Percentiles rank a stretch among this genome's conserved stretches.
phyloP scores from a whole-genome alignment of 2,888 invertebrate genomes.

The Luperina nickerlii region DNA sequence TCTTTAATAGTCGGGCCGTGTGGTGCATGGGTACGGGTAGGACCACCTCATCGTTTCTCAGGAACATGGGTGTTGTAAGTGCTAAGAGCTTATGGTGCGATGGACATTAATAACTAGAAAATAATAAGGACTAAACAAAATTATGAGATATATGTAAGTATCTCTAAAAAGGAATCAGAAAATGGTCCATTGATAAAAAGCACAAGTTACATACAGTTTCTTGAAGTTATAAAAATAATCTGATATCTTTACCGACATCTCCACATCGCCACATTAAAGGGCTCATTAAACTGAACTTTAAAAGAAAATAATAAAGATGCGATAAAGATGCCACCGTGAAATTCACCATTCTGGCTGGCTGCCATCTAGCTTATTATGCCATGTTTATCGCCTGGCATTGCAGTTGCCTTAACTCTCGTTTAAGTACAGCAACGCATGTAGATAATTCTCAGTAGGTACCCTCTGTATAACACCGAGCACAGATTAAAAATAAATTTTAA shows the following conservation, averaged over 20 bases:
- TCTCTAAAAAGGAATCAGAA: not conserved
- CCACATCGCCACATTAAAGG: constrained; percentile 47
- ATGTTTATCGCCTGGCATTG: constrained; percentile 60
- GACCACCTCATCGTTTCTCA: constrained; percentile 48
- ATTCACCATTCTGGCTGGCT: constrained; percentile 35
- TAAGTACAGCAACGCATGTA: constrained; percentile 41
- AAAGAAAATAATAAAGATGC: constrained; percentile 45
- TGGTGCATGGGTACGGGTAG: not conserved
- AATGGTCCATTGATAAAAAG: not conserved
- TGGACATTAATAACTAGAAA: not conserved
- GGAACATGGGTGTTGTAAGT: not conserved
- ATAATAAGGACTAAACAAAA: not conserved
- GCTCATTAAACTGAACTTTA: constrained; percentile 42
- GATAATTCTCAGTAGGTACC: constrained; percentile 46
- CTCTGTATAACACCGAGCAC: constrained; percentile 44
- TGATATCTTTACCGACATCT: constrained; percentile 33
- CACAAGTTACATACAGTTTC: constrained; percentile 1
- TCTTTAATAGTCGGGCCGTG: constrained; percentile 27
- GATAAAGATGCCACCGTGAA: constrained; percentile 56
- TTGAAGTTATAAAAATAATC: constrained; percentile 1
- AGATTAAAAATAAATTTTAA: constrained; percentile 66
- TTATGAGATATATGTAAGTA: not conserved
- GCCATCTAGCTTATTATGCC: constrained; percentile 49
- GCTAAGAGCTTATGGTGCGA: not conserved
- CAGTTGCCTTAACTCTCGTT: constrained; percentile 33